Evolutionary conservation across 2,888 invertebrate species (phyloP).

Genomic region (Diaprepes abbreviatus): DNA sequence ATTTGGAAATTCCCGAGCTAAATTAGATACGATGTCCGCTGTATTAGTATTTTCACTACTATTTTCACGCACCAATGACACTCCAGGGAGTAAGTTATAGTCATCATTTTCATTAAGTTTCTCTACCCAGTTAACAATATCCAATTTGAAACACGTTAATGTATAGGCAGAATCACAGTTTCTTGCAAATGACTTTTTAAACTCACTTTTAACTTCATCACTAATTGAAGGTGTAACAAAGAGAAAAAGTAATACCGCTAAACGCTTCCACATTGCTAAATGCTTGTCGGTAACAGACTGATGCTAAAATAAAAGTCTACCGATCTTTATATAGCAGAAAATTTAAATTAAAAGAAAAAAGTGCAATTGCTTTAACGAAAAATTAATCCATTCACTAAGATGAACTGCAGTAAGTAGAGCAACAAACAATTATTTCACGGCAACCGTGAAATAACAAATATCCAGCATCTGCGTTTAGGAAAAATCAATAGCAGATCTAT

Average conservation of each 20-base stretch:
- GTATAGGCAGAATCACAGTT: conserved; percentile 75
- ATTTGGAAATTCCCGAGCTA: conserved; percentile 80
- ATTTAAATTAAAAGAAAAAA: conserved; percentile 36
- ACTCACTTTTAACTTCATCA: conserved; percentile 58
- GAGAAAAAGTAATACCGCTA: conserved; percentile 12
- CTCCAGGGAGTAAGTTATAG: conserved; percentile 79
- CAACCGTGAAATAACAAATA: conserved; percentile 39
- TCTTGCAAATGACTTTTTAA: conserved; percentile 62
- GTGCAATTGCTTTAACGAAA: conserved; percentile 26
- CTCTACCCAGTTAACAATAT: conserved; percentile 80
- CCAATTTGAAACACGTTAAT: conserved; percentile 83
- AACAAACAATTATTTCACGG: conserved; percentile 43
- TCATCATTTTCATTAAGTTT: conserved; percentile 79
- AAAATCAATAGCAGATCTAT: conserved; percentile 29
- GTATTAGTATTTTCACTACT: conserved; percentile 68
- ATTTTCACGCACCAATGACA: conserved; percentile 80
- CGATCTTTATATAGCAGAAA: conserved; percentile 40
- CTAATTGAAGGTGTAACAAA: conserved; percentile 4
- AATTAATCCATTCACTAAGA: conserved; percentile 34
- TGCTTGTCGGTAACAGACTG: conserved; percentile 16
- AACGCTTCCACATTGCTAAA: conserved; percentile 12
- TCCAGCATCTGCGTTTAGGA: conserved; percentile 39
- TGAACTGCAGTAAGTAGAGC: conserved; percentile 44
- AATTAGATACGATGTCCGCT: conserved; percentile 80
- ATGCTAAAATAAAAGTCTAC: conserved; percentile 8